Evolutionary conservation across 2,113 vertebrate genomes (phyloP), one percentile per base, ranked within the genome.

Genomic region (Columba janthina): DNA sequence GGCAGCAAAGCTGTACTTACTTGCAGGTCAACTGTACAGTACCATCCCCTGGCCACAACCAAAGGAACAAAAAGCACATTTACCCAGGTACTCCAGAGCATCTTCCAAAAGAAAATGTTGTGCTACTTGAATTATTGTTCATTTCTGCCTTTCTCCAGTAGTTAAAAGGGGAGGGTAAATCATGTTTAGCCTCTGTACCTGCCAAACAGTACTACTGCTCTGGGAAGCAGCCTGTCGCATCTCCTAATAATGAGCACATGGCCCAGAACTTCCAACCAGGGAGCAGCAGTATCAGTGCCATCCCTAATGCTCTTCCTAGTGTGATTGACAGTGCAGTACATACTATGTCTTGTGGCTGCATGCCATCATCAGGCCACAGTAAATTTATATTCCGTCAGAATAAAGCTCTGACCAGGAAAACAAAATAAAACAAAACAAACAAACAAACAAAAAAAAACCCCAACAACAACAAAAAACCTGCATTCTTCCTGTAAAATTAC

Each of bases 141-240:
- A 84, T 84, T 44, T 71, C 79, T 90, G 72, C 60, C 76, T 93
- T 80, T 48, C 69, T 90, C 24, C 44, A 66, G 60, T 28, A 93
- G 29, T 42, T 91, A 90, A 95, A 93, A 80, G 8, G 20, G 42
- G 21, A 71, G 36, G 10, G 29, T 93, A 94, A 88, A 90, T 93
- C 60, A 71, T 53, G 20, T 84, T 88, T 86, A 85, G 75, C 42
- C 42, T 85, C 78, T 62, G 42, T 76, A 91, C 15, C 82, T 93
- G 82, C 71, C 82, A 94, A 88, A 62, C 12, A 70, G 40, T 66
- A 79, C 88, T 85, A 58, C 36, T 1, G 1, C 67, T 90, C 36
- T 85, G 96, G 62, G 92, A 94, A 89, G 58, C 36, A 72, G 57
- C 50, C 53, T 75, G 62, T 88, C 15, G 0, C 44, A 22, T 69